Evolutionary conservation across 1,140 invertebrate genomes (phyloP).

Genomic region (Panagrolaimus sp.): DNA sequence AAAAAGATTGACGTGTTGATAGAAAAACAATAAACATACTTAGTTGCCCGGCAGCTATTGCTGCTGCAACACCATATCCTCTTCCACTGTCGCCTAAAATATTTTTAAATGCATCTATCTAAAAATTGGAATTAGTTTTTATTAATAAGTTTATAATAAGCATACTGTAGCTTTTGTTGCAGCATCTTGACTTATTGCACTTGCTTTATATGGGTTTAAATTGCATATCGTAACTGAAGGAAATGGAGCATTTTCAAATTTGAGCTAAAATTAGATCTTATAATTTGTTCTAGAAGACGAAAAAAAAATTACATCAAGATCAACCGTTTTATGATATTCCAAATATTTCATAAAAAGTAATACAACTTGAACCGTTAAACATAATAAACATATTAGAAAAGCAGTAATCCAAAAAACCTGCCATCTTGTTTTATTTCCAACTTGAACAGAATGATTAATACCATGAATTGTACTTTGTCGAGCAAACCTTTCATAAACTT

Average conservation of each 20-base stretch:
- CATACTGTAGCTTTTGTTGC: constrained; percentile 49
- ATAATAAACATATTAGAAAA: constrained; percentile 44
- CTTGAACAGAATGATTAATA: constrained; percentile 47
- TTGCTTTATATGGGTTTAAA: constrained; percentile 57
- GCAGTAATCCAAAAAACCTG: constrained; percentile 43
- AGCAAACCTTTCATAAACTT: constrained; percentile 36
- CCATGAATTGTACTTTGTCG: constrained; percentile 54
- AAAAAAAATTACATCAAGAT: constrained; percentile 50
- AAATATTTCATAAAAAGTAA: constrained; percentile 48
- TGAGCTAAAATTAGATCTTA: constrained; percentile 53
- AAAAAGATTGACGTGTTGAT: too few species aligned
- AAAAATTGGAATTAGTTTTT: constrained; percentile 11
- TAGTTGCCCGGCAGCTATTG: constrained; percentile 29
- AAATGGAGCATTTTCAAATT: constrained; percentile 59
- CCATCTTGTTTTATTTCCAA: constrained; percentile 33
- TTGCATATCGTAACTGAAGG: constrained; percentile 57
- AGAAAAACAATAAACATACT: constrained; percentile 5
- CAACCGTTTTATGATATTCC: constrained; percentile 53
- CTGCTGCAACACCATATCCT: constrained; percentile 48
- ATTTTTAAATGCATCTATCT: constrained; percentile 54
- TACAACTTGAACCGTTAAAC: constrained; percentile 48
- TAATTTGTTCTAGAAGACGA: not conserved
- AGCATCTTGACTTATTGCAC: constrained; percentile 47
- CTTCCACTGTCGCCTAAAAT: constrained; percentile 34
- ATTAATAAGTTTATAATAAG: not conserved